Conservation (phyloP, 2,888 invertebrate species). For the Allolobophora icterica region DNA sequence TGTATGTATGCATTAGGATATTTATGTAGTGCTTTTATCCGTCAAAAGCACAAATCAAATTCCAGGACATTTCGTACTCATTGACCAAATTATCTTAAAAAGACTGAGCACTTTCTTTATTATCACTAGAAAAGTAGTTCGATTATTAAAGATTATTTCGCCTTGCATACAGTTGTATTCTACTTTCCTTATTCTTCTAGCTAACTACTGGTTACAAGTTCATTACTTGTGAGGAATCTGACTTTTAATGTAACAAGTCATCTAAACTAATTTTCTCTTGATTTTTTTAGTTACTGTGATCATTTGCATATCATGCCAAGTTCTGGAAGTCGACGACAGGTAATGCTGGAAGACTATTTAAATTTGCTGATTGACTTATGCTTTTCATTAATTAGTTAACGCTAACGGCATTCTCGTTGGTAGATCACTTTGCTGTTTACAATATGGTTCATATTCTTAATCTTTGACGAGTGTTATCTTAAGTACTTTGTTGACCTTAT, state of each 20-base stretch:
- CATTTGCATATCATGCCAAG: slow-evolving; percentile 68
- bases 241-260: not conserved
- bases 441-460: not conserved
- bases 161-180: not conserved
- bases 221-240: too few relatives aligned
- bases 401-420: not conserved
- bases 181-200: too few relatives aligned
- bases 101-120: not conserved
- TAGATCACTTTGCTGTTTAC: not conserved
- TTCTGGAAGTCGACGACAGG: slow-evolving; percentile 79
- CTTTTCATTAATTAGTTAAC: not conserved
- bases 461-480: not conserved
- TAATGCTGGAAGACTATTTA: slow-evolving; percentile 50
- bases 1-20: too few relatives aligned
- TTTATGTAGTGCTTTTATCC: too few relatives aligned
- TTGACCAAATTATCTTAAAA: not conserved
- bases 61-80: not conserved
- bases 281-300: slow-evolving; percentile 32
- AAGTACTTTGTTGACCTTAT: not conserved
- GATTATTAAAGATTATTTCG: not conserved
- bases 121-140: not conserved
- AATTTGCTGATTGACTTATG: not conserved
- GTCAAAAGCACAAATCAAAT: too few relatives aligned
- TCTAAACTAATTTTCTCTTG: not conserved
- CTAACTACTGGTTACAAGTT: not conserved